These are phyloP conservation scores for Cyclura pinguis DNA, from an alignment of 2,797 vertebrate genomes.

Conservation along the genomic window DNA sequence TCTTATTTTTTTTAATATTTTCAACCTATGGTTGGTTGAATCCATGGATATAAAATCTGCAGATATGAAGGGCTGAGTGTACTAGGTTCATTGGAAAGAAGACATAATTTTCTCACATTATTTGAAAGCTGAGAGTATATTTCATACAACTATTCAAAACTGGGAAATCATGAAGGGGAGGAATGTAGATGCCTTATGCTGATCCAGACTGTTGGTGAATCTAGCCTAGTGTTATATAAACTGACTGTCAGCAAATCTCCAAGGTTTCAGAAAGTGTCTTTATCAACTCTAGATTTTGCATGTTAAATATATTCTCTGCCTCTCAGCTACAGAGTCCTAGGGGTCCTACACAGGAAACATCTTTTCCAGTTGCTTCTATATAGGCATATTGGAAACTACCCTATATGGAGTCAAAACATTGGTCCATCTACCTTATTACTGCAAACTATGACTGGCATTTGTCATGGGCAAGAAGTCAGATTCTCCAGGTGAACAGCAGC, in stretches of 20 bases:
- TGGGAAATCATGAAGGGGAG: neutral
- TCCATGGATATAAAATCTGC: too few relatives aligned
- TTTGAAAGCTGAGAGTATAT: neutral
- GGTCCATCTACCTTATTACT: too few relatives aligned
- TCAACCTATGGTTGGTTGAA: too few relatives aligned
- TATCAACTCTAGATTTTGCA: neutral
- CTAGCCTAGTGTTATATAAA: neutral
- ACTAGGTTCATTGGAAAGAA: neutral
- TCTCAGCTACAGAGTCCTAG: neutral
- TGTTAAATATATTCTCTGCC: neutral
- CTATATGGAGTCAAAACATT: too few relatives aligned
- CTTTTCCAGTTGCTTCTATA: neutral
- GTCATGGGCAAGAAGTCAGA: too few relatives aligned
- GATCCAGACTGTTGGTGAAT: neutral
- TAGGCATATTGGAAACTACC: too few relatives aligned
- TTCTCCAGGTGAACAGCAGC: too few relatives aligned
- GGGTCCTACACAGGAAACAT: neutral
- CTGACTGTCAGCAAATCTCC: neutral
- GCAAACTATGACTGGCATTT: too few relatives aligned
- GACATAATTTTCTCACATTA: neutral
- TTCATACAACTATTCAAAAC: neutral
- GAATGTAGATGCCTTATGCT: neutral
- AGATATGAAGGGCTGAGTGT: too few relatives aligned
- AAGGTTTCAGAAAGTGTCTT: neutral
- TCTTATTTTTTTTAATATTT: too few relatives aligned